Evolutionary conservation across 2,888 invertebrate species (phyloP), one percentile per base, ranked within the genome.

Genomic region (Brachypterus glaber): DNA sequence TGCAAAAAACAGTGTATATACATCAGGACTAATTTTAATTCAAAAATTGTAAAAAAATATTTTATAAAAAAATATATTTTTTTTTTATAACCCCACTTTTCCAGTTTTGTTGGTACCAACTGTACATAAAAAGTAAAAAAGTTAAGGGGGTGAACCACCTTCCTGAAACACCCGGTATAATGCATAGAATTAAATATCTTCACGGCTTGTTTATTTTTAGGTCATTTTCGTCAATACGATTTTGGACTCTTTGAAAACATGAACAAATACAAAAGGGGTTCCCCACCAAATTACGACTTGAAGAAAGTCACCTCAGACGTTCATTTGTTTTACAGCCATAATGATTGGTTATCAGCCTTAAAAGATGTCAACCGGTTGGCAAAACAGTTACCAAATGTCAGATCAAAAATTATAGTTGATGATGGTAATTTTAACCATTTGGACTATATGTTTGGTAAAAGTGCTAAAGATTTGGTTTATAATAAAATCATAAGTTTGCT

Each of bases 201-300:
- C n/a, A n/a, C n/a, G n/a, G n/a, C n/a, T n/a, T n/a, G n/a, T n/a
- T n/a, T n/a, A n/a, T n/a, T 21, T 21, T 21, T 21, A 42, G 49
- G 46, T 3, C 35, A 49, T 21, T 51, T 58, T 30, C 59, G 73
- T 11, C 71, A 76, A 43, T 79, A 71, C 50, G 75, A 79, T 54
- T 66, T 70, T 43, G 78, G 77, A 7, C 4, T 43, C 3, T 47
- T 51, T 2, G 35, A 35, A 14, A 61, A 57, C 43, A 30, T 51
- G 32, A 35, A 29, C 4, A 46, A 38, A 18, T 70, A 68, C 46
- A 59, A 58, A 12, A 43, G 49, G 8, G 34, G 50, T 0, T 37
- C 38, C 1, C 70, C 71, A 9, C 71, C 71, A 3, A 51, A 58
- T 25, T 71, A 71, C 46, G 58, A 66, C 35, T 18, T 69, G 24